Conservation (phyloP, 2,113 vertebrate species). For the Numida meleagris region DNA sequence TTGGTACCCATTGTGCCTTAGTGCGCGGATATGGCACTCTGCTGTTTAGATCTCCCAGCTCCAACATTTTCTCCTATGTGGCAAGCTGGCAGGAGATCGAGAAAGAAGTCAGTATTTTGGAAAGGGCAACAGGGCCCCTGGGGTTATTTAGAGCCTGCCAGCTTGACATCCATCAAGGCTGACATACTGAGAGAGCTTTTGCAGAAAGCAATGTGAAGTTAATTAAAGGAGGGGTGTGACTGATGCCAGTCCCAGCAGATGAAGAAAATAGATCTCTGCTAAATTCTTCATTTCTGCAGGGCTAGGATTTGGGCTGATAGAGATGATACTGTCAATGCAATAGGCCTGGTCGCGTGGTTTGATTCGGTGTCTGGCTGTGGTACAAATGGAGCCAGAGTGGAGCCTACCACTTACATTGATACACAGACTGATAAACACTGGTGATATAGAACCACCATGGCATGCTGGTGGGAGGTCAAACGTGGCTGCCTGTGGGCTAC, state of each 20-base stretch:
- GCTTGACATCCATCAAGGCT: slow-evolving; percentile 13
- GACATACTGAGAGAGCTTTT: slow-evolving; percentile 17
- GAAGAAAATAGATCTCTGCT: slow-evolving; percentile 30
- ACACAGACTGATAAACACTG: neutral
- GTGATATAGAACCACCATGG: neutral
- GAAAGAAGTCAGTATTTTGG: neutral
- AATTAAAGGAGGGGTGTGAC: slow-evolving; percentile 34
- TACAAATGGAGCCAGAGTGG: neutral
- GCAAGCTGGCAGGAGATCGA: neutral
- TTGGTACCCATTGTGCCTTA: accelerated
- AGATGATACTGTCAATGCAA: neutral
- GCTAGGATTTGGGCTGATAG: slow-evolving; percentile 2
- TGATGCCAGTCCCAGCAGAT: slow-evolving; percentile 10
- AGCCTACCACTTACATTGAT: neutral
- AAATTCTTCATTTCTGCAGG: neutral
- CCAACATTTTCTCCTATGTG: neutral
- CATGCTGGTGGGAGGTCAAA: neutral
- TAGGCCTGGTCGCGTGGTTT: neutral
- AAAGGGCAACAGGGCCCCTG: neutral
- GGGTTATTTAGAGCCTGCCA: neutral
- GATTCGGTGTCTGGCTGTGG: neutral
- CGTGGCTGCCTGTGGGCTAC: accelerated
- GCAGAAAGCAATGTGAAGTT: slow-evolving; percentile 1
- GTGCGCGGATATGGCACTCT: neutral
- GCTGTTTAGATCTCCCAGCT: neutral